Conservation (phyloP, 1,140 invertebrate species). For the Stenopsyche tienmushanensis region DNA sequence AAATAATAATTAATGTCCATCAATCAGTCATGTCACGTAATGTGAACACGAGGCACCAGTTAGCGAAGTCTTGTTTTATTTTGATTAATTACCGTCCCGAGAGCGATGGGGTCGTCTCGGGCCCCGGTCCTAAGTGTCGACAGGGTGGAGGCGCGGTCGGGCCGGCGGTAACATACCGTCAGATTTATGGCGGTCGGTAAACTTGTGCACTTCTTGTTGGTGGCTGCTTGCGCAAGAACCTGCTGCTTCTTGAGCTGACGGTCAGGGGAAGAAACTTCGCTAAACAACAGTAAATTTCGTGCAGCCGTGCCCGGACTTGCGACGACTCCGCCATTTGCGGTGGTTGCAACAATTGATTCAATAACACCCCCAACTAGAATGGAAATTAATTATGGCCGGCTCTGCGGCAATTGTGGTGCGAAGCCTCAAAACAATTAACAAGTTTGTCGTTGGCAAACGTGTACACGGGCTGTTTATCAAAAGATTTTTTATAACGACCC, state of each 20-base stretch:
- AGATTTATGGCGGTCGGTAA: constrained; percentile 21
- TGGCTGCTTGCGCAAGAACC: background rate
- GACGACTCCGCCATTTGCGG: constrained; percentile 10
- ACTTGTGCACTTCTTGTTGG: constrained; percentile 22
- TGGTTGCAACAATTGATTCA: constrained; percentile 17
- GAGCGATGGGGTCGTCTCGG: background rate
- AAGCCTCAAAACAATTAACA: too few relatives aligned
- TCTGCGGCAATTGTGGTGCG: background rate
- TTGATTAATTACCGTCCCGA: constrained; percentile 6
- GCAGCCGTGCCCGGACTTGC: constrained; percentile 1
- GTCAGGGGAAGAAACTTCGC: background rate
- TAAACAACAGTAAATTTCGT: constrained; percentile 15
- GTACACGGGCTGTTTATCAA: background rate
- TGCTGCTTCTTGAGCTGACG: background rate
- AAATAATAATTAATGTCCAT: too few relatives aligned
- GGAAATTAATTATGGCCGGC: constrained; percentile 1
- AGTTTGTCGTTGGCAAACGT: background rate
- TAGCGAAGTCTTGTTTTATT: too few relatives aligned
- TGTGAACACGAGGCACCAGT: too few relatives aligned
- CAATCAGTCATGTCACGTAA: too few relatives aligned
- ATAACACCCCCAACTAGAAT: background rate
- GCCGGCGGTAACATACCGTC: constrained; percentile 22
- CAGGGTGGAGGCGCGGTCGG: constrained; percentile 10
- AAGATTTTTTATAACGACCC: background rate
- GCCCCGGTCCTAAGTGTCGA: background rate